Base-by-base conservation (phyloP, 2,797 vertebrate genomes). In the Hipposideros larvatus region DNA sequence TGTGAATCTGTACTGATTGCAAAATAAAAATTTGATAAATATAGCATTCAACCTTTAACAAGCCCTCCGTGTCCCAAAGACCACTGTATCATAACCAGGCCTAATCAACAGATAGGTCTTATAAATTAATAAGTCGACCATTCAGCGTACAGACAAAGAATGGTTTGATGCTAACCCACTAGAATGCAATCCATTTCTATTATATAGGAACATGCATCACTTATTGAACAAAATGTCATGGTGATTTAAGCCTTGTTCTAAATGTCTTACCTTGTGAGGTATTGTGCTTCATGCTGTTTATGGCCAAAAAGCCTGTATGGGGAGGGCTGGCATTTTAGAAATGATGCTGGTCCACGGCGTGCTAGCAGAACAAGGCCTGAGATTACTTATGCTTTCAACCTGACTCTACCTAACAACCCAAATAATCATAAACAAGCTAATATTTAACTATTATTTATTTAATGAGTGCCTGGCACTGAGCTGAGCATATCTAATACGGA, bases 171-270 rank as follows among this genome's bases (percentile, higher is more conserved):
- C 57, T 87, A 97, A 91, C 31, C 6, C 66, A 87, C 48, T 68
- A 59, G 82, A 97, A 96, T 93, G 46, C 4, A 85, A 74, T 97
- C 55, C 48, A 73, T 90, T 96, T 89, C 61, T 90, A 43, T 93
- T 93, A 84, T 66, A 61, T n/a, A 46, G 48, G 43, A 95, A 51
- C 74, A 94, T 87, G 71, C 74, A 96, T 96, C 86, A 87, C 14
- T 77, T 94, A 96, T 86, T 95, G 95, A 97, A 86, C 75, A 83
- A 97, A 95, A 75, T 97, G 88, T 66, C 95, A 94, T 73, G 55
- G 43, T 89, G 95, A 95, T 95, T 86, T 93, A 93, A 73, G 4
- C 31, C 11, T 34, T 86, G 74, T 93, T 95, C 87, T 92, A 65
- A 87, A 96, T 84, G 68, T 46, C 57, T 70, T 96, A 83, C 31